Evolutionary conservation across 2,797 vertebrate species (phyloP).

Genomic region (Pangasius sanitwongsei): DNA sequence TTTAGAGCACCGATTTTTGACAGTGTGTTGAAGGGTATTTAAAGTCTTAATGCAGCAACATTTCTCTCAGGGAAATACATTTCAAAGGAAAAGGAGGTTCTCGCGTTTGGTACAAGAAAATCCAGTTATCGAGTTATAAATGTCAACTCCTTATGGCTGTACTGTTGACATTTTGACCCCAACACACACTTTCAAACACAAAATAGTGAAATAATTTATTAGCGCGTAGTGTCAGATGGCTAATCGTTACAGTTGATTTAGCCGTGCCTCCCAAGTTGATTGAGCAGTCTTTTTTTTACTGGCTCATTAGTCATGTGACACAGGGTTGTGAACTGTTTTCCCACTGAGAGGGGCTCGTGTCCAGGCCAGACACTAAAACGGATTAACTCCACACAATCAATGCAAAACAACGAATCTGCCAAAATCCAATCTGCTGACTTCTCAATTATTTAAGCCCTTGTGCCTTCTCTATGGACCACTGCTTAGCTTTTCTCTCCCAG

Average conservation of each 20-base stretch:
- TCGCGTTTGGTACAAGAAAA: neutral
- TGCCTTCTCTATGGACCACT: slow-evolving; percentile 69
- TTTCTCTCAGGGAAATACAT: neutral
- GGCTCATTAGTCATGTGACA: slow-evolving; percentile 74
- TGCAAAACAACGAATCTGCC: slow-evolving; percentile 80
- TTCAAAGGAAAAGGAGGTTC: neutral
- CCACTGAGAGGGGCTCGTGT: slow-evolving; percentile 78
- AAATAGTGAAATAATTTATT: slow-evolving; percentile 12
- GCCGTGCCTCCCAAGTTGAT: slow-evolving; percentile 24
- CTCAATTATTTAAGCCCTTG: slow-evolving; percentile 82
- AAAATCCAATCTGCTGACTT: slow-evolving; percentile 80
- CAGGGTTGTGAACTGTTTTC: slow-evolving; percentile 72
- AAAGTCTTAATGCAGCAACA: neutral
- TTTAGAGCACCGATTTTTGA: neutral
- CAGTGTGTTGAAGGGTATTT: neutral
- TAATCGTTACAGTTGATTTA: slow-evolving; percentile 23
- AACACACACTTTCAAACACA: slow-evolving; percentile 18
- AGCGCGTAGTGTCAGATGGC: neutral
- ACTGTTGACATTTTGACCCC: slow-evolving; percentile 9
- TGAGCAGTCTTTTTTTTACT: slow-evolving; percentile 43
- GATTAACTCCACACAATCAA: slow-evolving; percentile 82
- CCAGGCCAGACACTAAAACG: slow-evolving; percentile 74
- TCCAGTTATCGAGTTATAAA: neutral
- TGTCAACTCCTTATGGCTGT: neutral
- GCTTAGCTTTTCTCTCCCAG: slow-evolving; percentile 54